Evolutionary conservation across 2,888 invertebrate species (phyloP).

Genomic region (Micropterix aruncella): DNA sequence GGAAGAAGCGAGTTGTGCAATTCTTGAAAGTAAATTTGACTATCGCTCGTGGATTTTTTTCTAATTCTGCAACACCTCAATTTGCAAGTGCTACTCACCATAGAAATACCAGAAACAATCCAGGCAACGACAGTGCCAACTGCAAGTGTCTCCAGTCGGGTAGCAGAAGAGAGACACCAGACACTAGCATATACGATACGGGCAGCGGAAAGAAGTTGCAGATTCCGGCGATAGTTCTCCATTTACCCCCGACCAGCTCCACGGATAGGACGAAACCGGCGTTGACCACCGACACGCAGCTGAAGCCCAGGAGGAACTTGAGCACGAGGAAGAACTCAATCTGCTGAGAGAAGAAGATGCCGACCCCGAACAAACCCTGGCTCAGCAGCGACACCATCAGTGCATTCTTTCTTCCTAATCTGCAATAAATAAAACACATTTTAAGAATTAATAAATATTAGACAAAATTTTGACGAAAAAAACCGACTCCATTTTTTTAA

Average conservation of each 20-base stretch:
- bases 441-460: no score
- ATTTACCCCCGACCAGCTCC: conserved; percentile 64
- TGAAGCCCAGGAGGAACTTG: conserved; percentile 56
- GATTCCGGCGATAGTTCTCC: conserved; percentile 68
- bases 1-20: no score
- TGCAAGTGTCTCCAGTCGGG: conserved; percentile 63
- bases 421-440: no score
- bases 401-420: conserved; percentile 61
- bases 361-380: conserved; percentile 51
- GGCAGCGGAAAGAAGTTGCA: conserved; percentile 70
- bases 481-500: no score
- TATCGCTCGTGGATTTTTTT: no score
- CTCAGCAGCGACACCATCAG: conserved; percentile 55
- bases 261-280: conserved; percentile 68
- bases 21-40: no score
- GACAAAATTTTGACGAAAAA: no score
- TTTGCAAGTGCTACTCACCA: no score
- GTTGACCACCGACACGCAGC: conserved; percentile 71
- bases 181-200: conserved; percentile 57
- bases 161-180: conserved; percentile 53
- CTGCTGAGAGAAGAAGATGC: conserved; percentile 56
- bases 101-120: conserved; percentile 47
- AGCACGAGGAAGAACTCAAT: conserved; percentile 56
- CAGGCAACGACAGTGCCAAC: conserved; percentile 57
- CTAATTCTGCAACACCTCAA: no score